phyloP scores from a whole-genome alignment of 2,113 vertebrate species.

The Todiramphus saurophagus region DNA sequence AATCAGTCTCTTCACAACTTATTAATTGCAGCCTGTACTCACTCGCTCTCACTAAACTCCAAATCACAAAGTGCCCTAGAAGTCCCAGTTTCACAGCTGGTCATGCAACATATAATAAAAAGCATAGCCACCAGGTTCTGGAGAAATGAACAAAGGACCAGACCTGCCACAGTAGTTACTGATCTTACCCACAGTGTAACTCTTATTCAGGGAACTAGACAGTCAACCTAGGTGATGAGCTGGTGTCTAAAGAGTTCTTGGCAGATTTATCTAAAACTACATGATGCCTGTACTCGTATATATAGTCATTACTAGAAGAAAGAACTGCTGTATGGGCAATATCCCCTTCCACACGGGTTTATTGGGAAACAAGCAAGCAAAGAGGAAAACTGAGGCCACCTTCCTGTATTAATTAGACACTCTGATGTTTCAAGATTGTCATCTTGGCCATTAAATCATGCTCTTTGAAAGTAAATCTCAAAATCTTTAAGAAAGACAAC shows the following conservation, averaged over 20 bases:
- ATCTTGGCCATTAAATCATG: not conserved
- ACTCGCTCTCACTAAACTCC: not conserved
- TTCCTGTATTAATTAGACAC: not conserved
- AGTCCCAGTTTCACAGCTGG: not conserved
- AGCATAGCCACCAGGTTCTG: not conserved
- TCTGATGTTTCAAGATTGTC: not conserved
- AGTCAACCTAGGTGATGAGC: not conserved
- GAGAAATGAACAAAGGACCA: not conserved
- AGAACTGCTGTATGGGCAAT: not conserved
- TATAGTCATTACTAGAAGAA: not conserved
- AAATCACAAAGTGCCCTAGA: not conserved
- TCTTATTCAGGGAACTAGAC: not conserved
- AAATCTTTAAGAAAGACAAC: not conserved
- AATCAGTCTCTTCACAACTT: constrained; percentile 55
- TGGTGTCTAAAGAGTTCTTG: not conserved
- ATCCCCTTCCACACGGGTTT: not conserved
- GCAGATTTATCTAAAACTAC: not conserved
- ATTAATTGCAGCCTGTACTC: constrained; percentile 34
- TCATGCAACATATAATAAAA: not conserved
- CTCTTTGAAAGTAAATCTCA: not conserved
- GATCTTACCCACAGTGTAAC: not conserved
- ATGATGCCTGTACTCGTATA: not conserved
- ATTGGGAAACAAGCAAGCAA: not conserved
- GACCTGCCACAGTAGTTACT: not conserved
- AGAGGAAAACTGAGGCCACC: not conserved